A percentile compares a stretch with the other conserved stretches of the same genome.
Conservation (phyloP, 2,888 invertebrate genomes). For the Terebella lapidaria region DNA sequence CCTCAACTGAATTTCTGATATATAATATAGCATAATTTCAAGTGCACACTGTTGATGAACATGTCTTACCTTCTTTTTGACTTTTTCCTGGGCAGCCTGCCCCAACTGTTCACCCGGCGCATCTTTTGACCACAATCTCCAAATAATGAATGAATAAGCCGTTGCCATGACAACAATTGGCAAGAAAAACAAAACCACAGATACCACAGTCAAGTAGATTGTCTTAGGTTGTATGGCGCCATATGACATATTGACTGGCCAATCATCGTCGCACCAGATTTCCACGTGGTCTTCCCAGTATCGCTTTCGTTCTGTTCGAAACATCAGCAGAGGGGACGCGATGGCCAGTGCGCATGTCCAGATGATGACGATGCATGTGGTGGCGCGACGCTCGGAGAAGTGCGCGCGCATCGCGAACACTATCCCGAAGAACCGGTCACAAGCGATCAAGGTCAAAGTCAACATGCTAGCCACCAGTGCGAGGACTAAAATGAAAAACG, state of each 20-base stretch:
- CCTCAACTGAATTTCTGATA: too few species aligned
- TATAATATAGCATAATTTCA: too few species aligned
- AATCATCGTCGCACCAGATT: slow-evolving; percentile 67
- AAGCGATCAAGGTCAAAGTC: slow-evolving; percentile 73
- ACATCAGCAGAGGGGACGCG: slow-evolving; percentile 56
- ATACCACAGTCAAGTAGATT: slow-evolving; percentile 74
- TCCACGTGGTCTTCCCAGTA: slow-evolving; percentile 62
- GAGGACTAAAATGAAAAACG: slow-evolving; percentile 58
- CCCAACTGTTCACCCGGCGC: slow-evolving; percentile 51
- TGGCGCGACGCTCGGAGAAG: slow-evolving; percentile 60
- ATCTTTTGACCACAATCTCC: slow-evolving; percentile 59
- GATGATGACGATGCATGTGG: slow-evolving; percentile 60
- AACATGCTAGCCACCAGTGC: slow-evolving; percentile 72
- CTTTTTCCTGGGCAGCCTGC: slow-evolving; percentile 38
- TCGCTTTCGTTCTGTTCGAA: slow-evolving; percentile 31
- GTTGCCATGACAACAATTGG: slow-evolving; percentile 70
- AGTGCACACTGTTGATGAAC: too few species aligned
- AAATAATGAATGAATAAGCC: slow-evolving; percentile 65
- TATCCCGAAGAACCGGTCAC: slow-evolving; percentile 77
- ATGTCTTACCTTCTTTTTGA: slow-evolving; percentile 47
- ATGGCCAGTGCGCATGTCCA: slow-evolving; percentile 66
- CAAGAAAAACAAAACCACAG: slow-evolving; percentile 72
- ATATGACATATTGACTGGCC: slow-evolving; percentile 27
- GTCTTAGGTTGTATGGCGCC: slow-evolving; percentile 50
- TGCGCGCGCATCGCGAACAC: slow-evolving; percentile 69